A percentile compares a stretch with the other conserved stretches of the same genome.
These are phyloP conservation scores for Congeria kusceri DNA, from an alignment of 2,888 invertebrate species.

Conservation along the genomic window DNA sequence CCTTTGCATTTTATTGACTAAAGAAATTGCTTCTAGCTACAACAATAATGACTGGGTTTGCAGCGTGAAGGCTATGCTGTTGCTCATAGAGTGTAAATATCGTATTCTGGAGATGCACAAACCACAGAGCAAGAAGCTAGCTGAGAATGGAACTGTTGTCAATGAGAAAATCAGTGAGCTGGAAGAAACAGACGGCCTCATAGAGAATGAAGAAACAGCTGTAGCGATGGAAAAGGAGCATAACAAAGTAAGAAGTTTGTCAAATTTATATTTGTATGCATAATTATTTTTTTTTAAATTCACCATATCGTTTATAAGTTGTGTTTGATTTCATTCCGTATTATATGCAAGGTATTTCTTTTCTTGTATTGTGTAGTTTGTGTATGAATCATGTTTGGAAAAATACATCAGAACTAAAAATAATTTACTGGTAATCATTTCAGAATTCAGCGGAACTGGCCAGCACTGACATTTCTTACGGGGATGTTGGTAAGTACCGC, in stretches of 20 bases:
- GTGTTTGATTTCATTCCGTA: too few species aligned
- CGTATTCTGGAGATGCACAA: constrained; percentile 76
- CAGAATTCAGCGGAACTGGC: constrained; percentile 47
- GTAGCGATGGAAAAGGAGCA: too few species aligned
- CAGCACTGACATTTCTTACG: constrained; percentile 82
- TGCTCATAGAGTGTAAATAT: constrained; percentile 86
- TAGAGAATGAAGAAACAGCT: constrained; percentile 47
- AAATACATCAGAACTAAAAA: too few species aligned
- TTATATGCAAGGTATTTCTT: too few species aligned
- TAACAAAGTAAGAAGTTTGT: too few species aligned
- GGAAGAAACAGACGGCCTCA: constrained; percentile 42
- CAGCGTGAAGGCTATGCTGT: constrained; percentile 85
- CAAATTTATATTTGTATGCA: too few species aligned
- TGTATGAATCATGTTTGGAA: too few species aligned
- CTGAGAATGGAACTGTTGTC: constrained; percentile 14
- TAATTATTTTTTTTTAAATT: too few species aligned
- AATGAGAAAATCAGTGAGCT: constrained; percentile 22
- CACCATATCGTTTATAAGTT: too few species aligned
- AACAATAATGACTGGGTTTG: too few species aligned
- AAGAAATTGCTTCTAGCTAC: background rate
- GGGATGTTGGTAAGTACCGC: constrained; percentile 83
- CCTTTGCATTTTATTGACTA: background rate
- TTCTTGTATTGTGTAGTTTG: too few species aligned
- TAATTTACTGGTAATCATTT: too few species aligned
- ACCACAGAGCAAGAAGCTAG: constrained; percentile 43